Base-by-base conservation (phyloP, 2,888 invertebrate species). In the Pheosia tremula region DNA sequence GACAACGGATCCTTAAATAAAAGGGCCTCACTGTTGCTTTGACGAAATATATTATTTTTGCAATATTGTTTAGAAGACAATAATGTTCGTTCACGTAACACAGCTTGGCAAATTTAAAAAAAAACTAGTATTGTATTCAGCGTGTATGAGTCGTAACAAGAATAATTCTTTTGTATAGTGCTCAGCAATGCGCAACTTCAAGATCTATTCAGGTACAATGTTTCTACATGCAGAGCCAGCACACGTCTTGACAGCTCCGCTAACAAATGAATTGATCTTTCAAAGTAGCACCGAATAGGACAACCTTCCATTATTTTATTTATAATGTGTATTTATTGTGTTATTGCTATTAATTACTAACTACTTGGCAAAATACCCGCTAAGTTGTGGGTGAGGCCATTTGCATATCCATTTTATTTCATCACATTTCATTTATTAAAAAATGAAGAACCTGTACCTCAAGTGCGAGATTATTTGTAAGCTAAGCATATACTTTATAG, bases 121-220 rank as follows among this genome's bases (percentile, higher is more conserved):
- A 77, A 71, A 68, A 66, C 63, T 70, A 59, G 69, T 66, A 77
- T 78, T 80, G 77, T 78, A 68, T 72, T 75, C 71, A 75, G 71
- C 75, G 70, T 69, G 75, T 72, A 71, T 69, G 67, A 68, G 66
- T 60, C 64, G 69, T 77, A 78, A 79, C 74, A 79, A 81, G 85
- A 80, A 82, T 78, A 75, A 81, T 83, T 83, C 81, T 81, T 83
- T 86, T 86, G 86, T 85, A 79, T 78, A 69, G 75, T 65, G 75
- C 71, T 75, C 82, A 83, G 69, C 81, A 80, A 83, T 80, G 83
- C 81, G 82, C 83, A 79, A 81, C 84, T 78, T 70, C 68, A 63
- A 70, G 77, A 77, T 76, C 72, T 77, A 80, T 83, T 82, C 80
- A 75, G 74, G 60, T 70, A 64, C 72, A 59, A 58, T 56, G 53